A percentile compares a stretch with the other conserved stretches of the same genome.
phyloP scores from a whole-genome alignment of 2,888 invertebrate genomes.

The Stratiomys singularior region DNA sequence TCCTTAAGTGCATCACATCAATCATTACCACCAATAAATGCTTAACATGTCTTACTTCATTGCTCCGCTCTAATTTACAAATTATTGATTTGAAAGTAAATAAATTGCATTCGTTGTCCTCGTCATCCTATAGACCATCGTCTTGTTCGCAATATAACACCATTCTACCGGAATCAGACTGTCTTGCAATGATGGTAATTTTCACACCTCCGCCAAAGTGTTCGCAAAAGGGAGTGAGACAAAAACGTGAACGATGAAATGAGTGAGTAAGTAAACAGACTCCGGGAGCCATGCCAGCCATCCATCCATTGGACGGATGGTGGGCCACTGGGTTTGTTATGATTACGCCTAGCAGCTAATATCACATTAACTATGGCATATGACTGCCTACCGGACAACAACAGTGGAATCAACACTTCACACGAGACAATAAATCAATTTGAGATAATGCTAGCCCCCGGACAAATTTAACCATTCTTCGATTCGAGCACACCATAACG shows the following conservation, averaged over 20 bases:
- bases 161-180: slow-evolving; percentile 5
- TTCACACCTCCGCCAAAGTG: slow-evolving; percentile 19
- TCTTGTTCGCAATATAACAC: neutral
- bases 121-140: neutral
- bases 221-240: neutral
- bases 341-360: slow-evolving; percentile 26
- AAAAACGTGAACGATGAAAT: neutral
- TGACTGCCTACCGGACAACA: slow-evolving; percentile 29
- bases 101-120: slow-evolving; percentile 5
- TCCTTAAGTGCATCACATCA: no score
- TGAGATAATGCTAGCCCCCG: slow-evolving; percentile 20
- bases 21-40: no score
- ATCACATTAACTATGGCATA: slow-evolving; percentile 32
- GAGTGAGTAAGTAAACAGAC: neutral
- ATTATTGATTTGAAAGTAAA: slow-evolving; percentile 22
- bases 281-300: neutral
- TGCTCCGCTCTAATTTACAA: neutral
- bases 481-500: neutral
- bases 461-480: slow-evolving; percentile 18
- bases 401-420: slow-evolving; percentile 34
- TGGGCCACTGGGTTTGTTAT: slow-evolving; percentile 28
- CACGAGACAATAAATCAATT: slow-evolving; percentile 37
- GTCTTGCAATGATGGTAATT: slow-evolving; percentile 19
- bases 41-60: neutral
- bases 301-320: neutral